A percentile compares a stretch with the other conserved stretches of the same genome.
phyloP scores from a whole-genome alignment of 2,797 vertebrate species.

The Uromys caudimaculatus region DNA sequence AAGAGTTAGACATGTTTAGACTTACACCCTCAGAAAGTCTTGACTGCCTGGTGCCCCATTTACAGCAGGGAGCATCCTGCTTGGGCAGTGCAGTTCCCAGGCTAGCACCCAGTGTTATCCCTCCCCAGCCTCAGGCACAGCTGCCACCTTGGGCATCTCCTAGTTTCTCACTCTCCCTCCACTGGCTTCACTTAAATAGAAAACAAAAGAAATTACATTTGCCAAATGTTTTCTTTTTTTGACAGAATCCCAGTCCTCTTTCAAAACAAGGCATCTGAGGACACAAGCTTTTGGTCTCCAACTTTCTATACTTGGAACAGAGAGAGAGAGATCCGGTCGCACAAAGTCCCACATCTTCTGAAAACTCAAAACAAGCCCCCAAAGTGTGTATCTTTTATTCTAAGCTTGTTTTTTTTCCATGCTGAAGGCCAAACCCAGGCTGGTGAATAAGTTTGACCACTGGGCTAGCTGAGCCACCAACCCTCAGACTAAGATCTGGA shows the following conservation, averaged over 20 bases:
- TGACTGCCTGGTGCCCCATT: neutral
- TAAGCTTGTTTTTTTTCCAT: neutral
- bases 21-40: neutral
- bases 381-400: neutral
- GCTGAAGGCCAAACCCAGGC: neutral
- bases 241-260: neutral
- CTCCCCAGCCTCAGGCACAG: neutral
- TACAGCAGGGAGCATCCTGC: neutral
- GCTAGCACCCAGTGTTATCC: no score
- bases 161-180: neutral
- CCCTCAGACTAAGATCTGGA: neutral
- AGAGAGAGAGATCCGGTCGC: neutral
- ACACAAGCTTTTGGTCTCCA: no score
- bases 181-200: neutral
- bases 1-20: neutral
- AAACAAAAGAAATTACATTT: neutral
- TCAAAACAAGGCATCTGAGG: neutral
- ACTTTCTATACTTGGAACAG: neutral
- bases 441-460: no score
- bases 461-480: no score
- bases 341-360: neutral
- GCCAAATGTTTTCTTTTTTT: neutral
- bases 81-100: neutral
- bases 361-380: neutral
- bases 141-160: neutral